Base-by-base conservation (phyloP, 2,113 vertebrate genomes). In the Arenaria interpres region DNA sequence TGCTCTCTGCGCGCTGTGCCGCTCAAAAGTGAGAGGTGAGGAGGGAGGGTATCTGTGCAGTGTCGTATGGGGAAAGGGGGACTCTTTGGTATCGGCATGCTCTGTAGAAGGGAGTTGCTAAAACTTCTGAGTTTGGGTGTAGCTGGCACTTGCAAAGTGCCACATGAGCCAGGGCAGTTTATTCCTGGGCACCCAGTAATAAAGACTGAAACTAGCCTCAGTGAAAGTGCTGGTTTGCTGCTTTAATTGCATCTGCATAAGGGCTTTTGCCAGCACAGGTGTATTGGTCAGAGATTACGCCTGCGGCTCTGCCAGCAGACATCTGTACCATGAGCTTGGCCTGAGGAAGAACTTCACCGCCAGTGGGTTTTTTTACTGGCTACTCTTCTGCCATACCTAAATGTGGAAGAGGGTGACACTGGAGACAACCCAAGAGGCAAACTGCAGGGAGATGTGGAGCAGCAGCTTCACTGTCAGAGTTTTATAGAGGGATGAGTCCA, bases 21-120 rank as follows among this genome's bases (percentile, higher is more conserved):
- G 67, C 15, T 90, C 46, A 35, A 27, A 92, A 90, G 41, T 1
- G 22, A 50, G 25, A 46, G 22, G 50, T 35, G 24, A 73, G 43
- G 25, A 77, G 23, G 60, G 6, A 59, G 25, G 39, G 7, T 8
- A 35, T 33, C 68, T 74, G 45, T 48, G 41, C 0, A 0, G 24
- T 10, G 25, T 48, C 0, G 0, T 21, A 7, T 7, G 10, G 33
- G 41, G 73, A 72, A 37, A 9, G 15, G 43, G 24, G 9, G 2
- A 53, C 33, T 62, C 39, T 27, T 64, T 19, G 35, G 4, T 14
- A 28, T 1, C 3, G 7, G 7, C 14, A 25, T 39, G 17, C 39
- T 69, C 28, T 39, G 8, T 0, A 63, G 25, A 37, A 72, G 24
- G 30, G 64, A 63, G 37, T 8, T 68, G 21, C 8, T 35, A 67